Evolutionary conservation across 1,140 invertebrate genomes (phyloP).

Genomic region (Pinna nobilis): DNA sequence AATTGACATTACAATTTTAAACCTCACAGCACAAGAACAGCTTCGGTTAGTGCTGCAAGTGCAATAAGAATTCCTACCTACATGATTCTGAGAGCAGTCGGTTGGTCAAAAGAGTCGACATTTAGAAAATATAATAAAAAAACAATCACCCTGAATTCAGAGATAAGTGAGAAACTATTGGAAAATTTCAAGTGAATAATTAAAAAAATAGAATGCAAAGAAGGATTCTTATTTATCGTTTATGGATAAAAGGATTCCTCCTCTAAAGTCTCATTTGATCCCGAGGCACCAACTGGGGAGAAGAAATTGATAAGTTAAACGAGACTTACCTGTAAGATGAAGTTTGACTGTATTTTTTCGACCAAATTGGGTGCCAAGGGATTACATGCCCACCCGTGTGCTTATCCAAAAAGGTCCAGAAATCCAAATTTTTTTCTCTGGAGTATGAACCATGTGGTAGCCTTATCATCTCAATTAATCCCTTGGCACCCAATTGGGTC

Average conservation of each 20-base stretch:
- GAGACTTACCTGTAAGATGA: no score
- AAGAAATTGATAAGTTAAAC: no score
- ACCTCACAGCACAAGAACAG: not conserved
- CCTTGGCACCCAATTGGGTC: no score
- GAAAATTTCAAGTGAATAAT: not conserved
- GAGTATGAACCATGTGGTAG: no score
- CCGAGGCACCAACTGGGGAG: slow-evolving; percentile 18
- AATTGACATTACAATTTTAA: not conserved
- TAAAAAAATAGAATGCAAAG: not conserved
- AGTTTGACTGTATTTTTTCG: no score
- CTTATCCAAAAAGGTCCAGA: no score
- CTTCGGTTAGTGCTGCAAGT: not conserved
- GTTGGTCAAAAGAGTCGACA: not conserved
- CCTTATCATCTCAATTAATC: no score
- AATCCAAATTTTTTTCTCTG: no score
- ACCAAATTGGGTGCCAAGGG: slow-evolving; percentile 22
- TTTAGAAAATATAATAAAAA: not conserved
- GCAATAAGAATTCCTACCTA: not conserved
- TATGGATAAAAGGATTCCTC: not conserved
- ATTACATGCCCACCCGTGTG: slow-evolving; percentile 22
- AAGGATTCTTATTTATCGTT: not conserved
- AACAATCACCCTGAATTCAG: not conserved
- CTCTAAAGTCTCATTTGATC: slow-evolving; percentile 26
- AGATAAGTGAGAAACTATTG: not conserved
- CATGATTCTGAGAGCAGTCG: not conserved